Base-by-base conservation (phyloP, 2,888 invertebrate species). In the Sipunculus nudus region DNA sequence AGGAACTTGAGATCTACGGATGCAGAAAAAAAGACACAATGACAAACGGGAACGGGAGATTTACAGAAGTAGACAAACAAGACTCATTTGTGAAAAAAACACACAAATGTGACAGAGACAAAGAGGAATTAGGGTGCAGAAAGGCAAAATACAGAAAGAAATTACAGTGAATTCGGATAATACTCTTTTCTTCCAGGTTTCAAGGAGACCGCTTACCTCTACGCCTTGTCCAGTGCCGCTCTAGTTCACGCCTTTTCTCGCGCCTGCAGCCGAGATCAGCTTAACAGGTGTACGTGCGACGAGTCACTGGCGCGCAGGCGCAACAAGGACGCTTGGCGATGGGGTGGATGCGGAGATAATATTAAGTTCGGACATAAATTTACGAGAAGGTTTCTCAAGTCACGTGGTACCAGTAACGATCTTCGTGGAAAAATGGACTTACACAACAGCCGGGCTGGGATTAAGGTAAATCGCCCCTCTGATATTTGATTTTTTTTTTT, bases 291-390 rank as follows among this genome's bases (percentile, higher is more conserved):
- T 86, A 93, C 94, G 73, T 96, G 96, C 83, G 95, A 95, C 86
- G 93, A 78, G 49, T 45, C 47, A 4, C 6, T 28, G 90, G 66
- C 91, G 90, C 13, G 87, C 90, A 59, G 93, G 91, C 78, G 94
- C 92, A 68, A 73, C 53, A 70, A 65, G 29, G 72, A 78, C 59
- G 79, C 84, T 53, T 84, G 83, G 92, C 92, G 94, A 86, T 96
- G 96, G 95, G 96, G 96, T 59, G 96, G 96, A 38, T 96, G 96
- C 85, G 94, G 94, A 28, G 96, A 96, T 86, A 96, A 96, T 86
- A 93, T 96, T 80, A 93, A 92, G 62, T 96, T 93, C 84, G 96
- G 96, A n/a, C 91, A 93, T 85, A 91, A 92, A 84, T 94, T 96
- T 86, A 92, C 94, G 75, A 87, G 94, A 59, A 93, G 94, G 82